Base-by-base conservation (phyloP, 2,797 vertebrate genomes). In the Apodemus agrarius region DNA sequence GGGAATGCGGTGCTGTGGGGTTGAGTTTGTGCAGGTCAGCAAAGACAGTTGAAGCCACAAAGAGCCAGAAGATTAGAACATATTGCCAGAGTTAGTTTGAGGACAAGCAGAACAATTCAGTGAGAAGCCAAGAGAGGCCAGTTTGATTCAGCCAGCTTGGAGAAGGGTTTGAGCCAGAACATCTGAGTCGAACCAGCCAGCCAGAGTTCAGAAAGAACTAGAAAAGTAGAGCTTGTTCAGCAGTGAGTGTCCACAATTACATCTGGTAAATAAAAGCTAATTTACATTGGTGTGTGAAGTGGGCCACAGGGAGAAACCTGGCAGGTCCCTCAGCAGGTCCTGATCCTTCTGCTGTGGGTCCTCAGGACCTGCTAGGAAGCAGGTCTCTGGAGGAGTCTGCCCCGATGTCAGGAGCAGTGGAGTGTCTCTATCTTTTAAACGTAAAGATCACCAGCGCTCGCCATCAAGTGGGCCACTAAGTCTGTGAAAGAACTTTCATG, bases 371-470 rank as follows among this genome's bases (percentile, higher is more conserved):
- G 31, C 75, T 81, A 92, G 54, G 72, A 96, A 78, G 61, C n/a
- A 43, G 26, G 24, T 59, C 31, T 82, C 43, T 11, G 12, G 76
- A 11, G 6, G 65, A 37, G 19, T 84, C 54, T 85, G 54, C 80
- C 2, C 17, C 78, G 65, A 83, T 83, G 59, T 63, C 90, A 89
- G 40, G n/a, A 67, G 9, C n/a, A 72, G 69, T 14, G 26, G 26
- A 57, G 54, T 61, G 59, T 69, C 65, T 76, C 80, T 76, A 46
- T 75, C 16, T 22, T 84, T 79, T 4, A 46, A 85, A 72, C 89
- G 65, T 92, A 89, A 34, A 24, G 82, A 37, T 96, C 75, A 88
- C 52, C 83, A 89, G 14, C n/a, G 46, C 14, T 95, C 21, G 31
- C 14, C 34, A 40, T 57, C 54, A 78, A 26, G 24, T 11, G 81